Base-by-base conservation (phyloP, 2,113 vertebrate species). In the Pedionomus torquatus region DNA sequence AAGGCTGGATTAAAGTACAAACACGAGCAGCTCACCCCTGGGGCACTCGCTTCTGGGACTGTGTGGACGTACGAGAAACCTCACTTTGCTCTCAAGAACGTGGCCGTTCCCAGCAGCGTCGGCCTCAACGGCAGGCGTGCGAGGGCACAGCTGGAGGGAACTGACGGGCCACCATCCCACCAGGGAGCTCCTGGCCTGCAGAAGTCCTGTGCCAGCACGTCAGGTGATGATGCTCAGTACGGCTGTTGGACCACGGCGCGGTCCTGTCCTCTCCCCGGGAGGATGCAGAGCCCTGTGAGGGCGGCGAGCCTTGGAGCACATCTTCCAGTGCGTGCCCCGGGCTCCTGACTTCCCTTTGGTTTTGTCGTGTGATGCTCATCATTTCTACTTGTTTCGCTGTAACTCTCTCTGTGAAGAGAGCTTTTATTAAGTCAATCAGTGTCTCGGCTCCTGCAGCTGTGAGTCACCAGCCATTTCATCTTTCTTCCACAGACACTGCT, bases 71-170 rank as follows among this genome's bases (percentile, higher is more conserved):
- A 2, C 13, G 31, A 48, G 80, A 90, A 92, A n/a, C 11, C 28
- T 69, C 31, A 7, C n/a, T 76, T 69, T 69, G 49, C 55, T 74
- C 70, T 58, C 35, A 17, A 65, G 51, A 15, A 3, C 0, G 2
- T 6, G 21, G 26, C 71, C 19, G 2, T 20, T 44, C 13, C 44
- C 35, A 4, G 11, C 1, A 13, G 25, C 2, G 2, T 5, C 44
- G 39, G 46, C n/a, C 18, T 63, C 5, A 0, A 2, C 2, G 7
- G 14, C 5, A 18, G 39, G 48, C n/a, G 37, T 12, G 10, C 0
- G 0, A 69, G 58, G 70, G 44, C 68, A 48, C 58, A 46, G 57
- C 1, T 65, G 49, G 16, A 28, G 58, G 77, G 46, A 28, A 24
- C 0, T 23, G 46, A 31, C n/a, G 80, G 35, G 6, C 10, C 49